A percentile compares a stretch with the other conserved stretches of the same genome.
phyloP scores from a whole-genome alignment of 1,140 invertebrate genomes.

The Orchestia grillus region DNA sequence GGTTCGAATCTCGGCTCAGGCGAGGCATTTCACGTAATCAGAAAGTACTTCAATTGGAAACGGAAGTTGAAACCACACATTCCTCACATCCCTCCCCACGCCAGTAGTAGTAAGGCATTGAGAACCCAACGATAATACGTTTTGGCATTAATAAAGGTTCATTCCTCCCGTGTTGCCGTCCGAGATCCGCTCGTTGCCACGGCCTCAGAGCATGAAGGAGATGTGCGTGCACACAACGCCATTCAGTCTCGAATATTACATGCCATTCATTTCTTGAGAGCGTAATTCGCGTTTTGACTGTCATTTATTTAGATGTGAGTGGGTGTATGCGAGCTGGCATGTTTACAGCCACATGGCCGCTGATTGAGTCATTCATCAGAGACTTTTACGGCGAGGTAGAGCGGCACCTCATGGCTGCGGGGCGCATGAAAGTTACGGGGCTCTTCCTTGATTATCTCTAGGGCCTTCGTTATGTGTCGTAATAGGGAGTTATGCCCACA shows the following conservation, averaged over 20 bases:
- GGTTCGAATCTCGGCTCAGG: too few relatives aligned
- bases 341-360: conserved; percentile 20
- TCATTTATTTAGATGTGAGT: not conserved
- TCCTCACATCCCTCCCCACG: too few relatives aligned
- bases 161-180: too few relatives aligned
- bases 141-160: too few relatives aligned
- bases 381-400: not conserved
- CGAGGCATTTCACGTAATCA: too few relatives aligned
- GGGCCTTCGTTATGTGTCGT: not conserved
- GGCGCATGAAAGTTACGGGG: not conserved
- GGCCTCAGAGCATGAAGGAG: too few relatives aligned
- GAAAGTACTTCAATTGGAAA: too few relatives aligned
- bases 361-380: conserved; percentile 45
- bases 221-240: not conserved
- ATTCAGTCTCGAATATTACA: not conserved
- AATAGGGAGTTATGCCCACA: too few relatives aligned
- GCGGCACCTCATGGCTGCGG: not conserved
- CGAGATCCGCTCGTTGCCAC: too few relatives aligned
- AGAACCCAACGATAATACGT: too few relatives aligned
- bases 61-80: too few relatives aligned
- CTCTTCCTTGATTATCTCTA: not conserved
- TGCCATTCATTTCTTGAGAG: not conserved
- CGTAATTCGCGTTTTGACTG: not conserved
- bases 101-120: too few relatives aligned
- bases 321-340: not conserved